Evolutionary conservation across 1,140 invertebrate species (phyloP), one percentile per base, ranked within the genome.

Genomic region (Augochlora pura): DNA sequence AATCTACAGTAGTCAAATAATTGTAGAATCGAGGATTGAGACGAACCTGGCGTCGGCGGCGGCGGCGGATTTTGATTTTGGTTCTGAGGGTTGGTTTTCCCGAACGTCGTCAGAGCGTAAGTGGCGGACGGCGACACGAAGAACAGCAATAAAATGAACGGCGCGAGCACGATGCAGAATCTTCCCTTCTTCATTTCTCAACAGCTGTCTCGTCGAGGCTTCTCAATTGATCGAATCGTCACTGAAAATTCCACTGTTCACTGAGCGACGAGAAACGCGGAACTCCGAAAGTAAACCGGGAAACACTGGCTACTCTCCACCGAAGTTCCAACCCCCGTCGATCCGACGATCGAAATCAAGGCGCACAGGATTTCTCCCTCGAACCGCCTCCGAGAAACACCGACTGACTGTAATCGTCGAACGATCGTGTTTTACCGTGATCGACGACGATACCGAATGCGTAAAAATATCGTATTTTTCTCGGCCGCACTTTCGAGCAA

Each of bases 71-170:
- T 90, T 62, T 93, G 91, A 25, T 94, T 92, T 74, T 92, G 91
- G 68, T 90, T 92, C 71, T 91, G 91, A 60, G 93, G 91, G 82
- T 94, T 95, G 71, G 94, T 95, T 90, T 96, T 96, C 21, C 95
- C 95, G 86, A 96, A 96, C 57, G 95, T 96, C 7, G 95, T 96
- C 42, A 96, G 92, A 8, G 95, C 95, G 82, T 88, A 77, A 1
- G 95, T 94, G 10, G 93, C 94, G 9, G 93, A 83, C 21, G 94
- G 88, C 32, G 93, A 91, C 73, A 94, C 84, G 39, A 87, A 85
- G 9, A 89, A 87, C 63, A 90, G 54, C 1, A 90, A 42, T 32
- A 91, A 67, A 10, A 86, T 52, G 0, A 87, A 67, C 10, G 86
- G 70, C 21, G 85, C 25, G n/a, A 91, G 80, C 66, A 92, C 77